Conservation (phyloP, 2,113 vertebrate species). For the Pterocles gutturalis region DNA sequence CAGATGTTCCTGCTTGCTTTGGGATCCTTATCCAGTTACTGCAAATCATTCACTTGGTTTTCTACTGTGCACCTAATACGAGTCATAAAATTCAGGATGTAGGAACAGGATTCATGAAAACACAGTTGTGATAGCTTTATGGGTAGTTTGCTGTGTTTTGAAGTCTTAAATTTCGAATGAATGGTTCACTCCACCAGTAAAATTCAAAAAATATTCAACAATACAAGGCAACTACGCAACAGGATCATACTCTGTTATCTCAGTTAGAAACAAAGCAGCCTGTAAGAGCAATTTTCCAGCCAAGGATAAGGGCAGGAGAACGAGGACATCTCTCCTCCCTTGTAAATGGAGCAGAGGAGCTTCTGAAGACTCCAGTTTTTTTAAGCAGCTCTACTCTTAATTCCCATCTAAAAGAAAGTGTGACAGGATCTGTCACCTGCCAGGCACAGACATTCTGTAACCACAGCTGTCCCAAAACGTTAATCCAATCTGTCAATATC, state of each 20-base stretch:
- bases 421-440: background rate
- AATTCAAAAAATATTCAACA: background rate
- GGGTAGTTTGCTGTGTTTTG: background rate
- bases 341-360: background rate
- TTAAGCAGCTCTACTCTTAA: background rate
- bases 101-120: background rate
- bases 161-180: background rate
- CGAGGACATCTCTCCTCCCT: background rate
- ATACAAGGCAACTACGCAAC: rapidly evolving
- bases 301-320: background rate
- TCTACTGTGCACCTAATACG: background rate
- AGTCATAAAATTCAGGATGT: background rate
- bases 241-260: background rate
- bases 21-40: background rate
- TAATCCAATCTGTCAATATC: background rate
- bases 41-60: background rate
- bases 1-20: background rate
- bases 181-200: background rate
- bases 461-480: background rate
- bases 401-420: background rate
- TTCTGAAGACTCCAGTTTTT: background rate
- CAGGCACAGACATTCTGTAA: background rate
- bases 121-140: background rate
- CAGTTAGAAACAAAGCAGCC: background rate
- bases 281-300: background rate